Evolutionary conservation across 2,888 invertebrate genomes (phyloP).

Genomic region (Pedicia rivosa): DNA sequence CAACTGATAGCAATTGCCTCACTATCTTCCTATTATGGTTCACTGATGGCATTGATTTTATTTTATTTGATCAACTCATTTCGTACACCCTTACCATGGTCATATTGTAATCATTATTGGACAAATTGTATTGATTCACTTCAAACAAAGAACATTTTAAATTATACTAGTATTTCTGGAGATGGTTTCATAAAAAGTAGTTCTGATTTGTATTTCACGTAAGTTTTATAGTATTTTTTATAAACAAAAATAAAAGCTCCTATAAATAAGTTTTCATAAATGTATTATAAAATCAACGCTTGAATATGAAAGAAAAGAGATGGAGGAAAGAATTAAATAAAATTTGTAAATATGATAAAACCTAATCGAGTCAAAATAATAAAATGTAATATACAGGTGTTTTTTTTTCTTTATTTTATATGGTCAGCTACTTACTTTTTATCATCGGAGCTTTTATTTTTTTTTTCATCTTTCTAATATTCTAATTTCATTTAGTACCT

Average conservation of each 20-base stretch:
- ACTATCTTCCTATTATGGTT: constrained; percentile 46
- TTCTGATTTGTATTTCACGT: constrained; percentile 38
- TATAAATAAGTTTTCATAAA: no score
- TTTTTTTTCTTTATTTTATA: no score
- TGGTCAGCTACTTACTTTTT: neutral
- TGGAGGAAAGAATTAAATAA: no score
- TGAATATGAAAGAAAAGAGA: no score
- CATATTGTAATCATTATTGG: constrained; percentile 39
- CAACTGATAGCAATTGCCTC: constrained; percentile 35
- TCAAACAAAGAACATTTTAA: constrained; percentile 7
- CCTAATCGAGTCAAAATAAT: no score
- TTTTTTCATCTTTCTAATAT: neutral
- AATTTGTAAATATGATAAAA: no score
- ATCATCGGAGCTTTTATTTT: neutral
- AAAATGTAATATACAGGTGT: no score
- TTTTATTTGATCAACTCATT: constrained; percentile 47
- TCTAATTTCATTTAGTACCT: no score
- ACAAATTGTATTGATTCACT: constrained; percentile 26
- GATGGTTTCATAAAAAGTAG: constrained; percentile 16
- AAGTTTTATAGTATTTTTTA: constrained; percentile 24
- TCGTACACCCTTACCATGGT: constrained; percentile 44
- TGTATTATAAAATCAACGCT: no score
- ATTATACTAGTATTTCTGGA: neutral
- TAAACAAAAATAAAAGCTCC: no score
- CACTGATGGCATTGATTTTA: constrained; percentile 41